A percentile compares a stretch with the other conserved stretches of the same genome.
Evolutionary conservation across 2,113 vertebrate species (phyloP).

Genomic region (Eretmochelys imbricata): DNA sequence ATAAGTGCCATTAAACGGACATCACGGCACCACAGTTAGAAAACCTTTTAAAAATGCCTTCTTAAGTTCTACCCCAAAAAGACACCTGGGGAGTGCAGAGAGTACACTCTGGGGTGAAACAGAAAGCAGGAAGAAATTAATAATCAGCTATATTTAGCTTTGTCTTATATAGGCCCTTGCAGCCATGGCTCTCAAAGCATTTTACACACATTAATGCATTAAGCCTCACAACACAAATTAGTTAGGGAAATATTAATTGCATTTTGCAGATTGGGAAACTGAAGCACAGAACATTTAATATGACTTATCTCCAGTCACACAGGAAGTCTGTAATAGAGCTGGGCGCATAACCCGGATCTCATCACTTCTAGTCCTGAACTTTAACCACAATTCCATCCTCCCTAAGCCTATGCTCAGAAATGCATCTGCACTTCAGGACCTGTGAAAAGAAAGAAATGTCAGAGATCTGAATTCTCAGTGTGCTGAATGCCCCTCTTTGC

Average conservation of each 20-base stretch:
- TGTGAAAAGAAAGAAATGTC: neutral
- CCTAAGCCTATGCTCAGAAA: neutral
- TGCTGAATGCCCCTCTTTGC: neutral
- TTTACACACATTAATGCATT: neutral
- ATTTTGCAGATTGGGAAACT: conserved; percentile 8
- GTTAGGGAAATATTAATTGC: conserved; percentile 18
- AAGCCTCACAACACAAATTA: neutral
- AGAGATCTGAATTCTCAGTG: fast-evolving
- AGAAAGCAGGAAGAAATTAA: neutral
- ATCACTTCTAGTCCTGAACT: neutral
- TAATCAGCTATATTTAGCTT: neutral
- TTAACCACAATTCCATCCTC: neutral
- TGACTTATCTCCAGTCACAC: neutral
- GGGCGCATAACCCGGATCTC: neutral
- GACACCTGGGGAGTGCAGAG: neutral
- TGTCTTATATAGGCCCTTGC: neutral
- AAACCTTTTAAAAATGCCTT: neutral
- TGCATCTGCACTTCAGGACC: neutral
- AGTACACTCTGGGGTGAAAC: neutral
- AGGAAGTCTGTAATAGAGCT: conserved; percentile 6
- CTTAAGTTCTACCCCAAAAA: neutral
- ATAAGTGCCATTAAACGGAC: neutral
- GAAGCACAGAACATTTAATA: conserved; percentile 1
- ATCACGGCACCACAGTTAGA: neutral
- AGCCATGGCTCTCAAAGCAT: neutral